Conservation (phyloP, 2,888 invertebrate genomes). For the Thereva nobilitata region DNA sequence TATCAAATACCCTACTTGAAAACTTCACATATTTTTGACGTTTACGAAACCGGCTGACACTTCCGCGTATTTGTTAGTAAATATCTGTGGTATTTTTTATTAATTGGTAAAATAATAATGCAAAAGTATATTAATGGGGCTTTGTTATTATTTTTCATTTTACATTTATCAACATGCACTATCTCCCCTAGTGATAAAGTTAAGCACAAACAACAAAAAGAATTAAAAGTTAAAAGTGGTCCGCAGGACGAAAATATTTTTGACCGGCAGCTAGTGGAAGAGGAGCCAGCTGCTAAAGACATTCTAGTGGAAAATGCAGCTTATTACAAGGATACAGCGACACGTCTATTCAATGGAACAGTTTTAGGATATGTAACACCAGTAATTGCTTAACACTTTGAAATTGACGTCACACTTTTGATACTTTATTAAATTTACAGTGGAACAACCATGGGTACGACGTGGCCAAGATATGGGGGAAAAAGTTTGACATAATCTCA, state of each 20-base stretch:
- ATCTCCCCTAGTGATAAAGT: constrained; percentile 50
- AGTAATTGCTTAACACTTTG: constrained; percentile 61
- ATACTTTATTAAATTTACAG: constrained; percentile 60
- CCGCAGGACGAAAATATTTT: constrained; percentile 68
- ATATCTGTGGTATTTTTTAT: no score
- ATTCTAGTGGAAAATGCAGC: constrained; percentile 76
- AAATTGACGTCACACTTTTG: neutral
- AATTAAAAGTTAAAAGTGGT: constrained; percentile 57
- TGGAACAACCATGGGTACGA: constrained; percentile 96
- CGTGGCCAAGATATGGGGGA: constrained; percentile 84
- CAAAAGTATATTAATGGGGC: no score
- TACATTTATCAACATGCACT: constrained; percentile 42
- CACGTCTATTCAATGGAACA: constrained; percentile 71
- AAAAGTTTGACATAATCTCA: constrained; percentile 87
- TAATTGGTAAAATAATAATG: no score
- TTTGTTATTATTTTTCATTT: no score
- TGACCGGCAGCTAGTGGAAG: constrained; percentile 70
- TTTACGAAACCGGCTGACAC: no score
- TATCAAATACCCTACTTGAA: no score
- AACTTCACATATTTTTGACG: no score
- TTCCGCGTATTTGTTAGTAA: no score
- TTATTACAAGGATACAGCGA: constrained; percentile 71
- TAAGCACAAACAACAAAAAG: constrained; percentile 47
- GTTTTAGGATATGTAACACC: constrained; percentile 91
- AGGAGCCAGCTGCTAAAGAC: constrained; percentile 69